Evolutionary conservation across 1,140 invertebrate species (phyloP), one percentile per base, ranked within the genome.

Genomic region (Ladona fulva): DNA sequence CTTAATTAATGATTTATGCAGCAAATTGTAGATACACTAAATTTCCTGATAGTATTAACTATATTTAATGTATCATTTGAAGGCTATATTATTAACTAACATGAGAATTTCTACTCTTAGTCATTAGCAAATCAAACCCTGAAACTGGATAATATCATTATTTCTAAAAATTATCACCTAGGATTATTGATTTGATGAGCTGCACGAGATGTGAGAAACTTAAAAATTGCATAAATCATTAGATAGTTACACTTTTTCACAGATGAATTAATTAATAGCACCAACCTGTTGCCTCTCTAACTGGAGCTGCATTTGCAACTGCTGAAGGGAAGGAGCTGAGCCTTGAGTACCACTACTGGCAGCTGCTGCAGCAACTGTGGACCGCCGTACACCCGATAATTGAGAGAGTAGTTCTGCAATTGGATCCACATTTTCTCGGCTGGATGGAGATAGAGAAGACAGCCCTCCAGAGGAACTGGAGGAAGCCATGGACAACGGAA

Each of bases 331-430:
- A 79, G 92, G 91, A 81, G 91, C 90, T 78, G 88, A 84, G 82
- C 88, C 85, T 85, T 87, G 87, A 83, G 80, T 81, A 42, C 80
- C 79, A 77, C 79, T 79, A 66, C 80, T 80, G 52, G 80, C 80
- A 29, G 79, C 80, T 77, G 80, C 81, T n/a, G 79, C 81, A 74
- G 80, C 80, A 73, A 77, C 22, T 16, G 24, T 24, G 16, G 79
- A 88, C 85, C 95, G 89, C 81, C 94, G 88, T 79, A 96, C 95
- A 79, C 95, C 95, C 25, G 95, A 96, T 82, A 98, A 89, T 86
- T 97, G 95, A 76, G 95, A 96, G 77, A 97, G 87, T 80, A 97
- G 88, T 88, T 98, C 95, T 66, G 95, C 94, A 81, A 98, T 98
- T 77, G 96, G 96, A 90, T 98, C 96, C 83, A 95, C 93, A 80